These are phyloP conservation scores for Manis crassicaudata DNA, from an alignment of 2,797 vertebrate species.

Conservation along the genomic window DNA sequence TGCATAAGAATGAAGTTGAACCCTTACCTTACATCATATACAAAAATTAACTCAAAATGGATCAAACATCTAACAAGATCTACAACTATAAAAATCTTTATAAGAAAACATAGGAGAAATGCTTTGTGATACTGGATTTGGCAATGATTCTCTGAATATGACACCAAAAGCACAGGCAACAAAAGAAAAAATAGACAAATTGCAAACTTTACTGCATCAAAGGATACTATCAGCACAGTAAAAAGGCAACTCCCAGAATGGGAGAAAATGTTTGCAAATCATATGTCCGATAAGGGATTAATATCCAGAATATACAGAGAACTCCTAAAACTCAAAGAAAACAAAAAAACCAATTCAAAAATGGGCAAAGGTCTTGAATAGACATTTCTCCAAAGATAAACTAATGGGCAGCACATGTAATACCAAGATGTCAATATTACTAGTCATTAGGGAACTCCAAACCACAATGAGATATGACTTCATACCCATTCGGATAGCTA, in stretches of 20 bases:
- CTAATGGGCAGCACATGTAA: not conserved
- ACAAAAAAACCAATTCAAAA: not conserved
- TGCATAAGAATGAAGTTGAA: not conserved
- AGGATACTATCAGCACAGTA: not conserved
- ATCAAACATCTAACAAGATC: conserved; percentile 15
- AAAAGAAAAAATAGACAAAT: not conserved
- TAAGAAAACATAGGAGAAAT: not conserved
- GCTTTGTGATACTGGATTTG: not conserved
- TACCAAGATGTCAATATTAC: not conserved
- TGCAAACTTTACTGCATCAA: not conserved
- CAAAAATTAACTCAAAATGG: conserved; percentile 25
- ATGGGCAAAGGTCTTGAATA: not conserved
- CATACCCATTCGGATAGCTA: not conserved
- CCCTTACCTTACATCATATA: not conserved
- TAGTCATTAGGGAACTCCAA: not conserved
- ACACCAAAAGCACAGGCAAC: not conserved
- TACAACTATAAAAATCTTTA: conserved; percentile 4
- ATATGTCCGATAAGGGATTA: not conserved
- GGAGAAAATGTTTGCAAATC: conserved; percentile 3
- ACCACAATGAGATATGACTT: not conserved
- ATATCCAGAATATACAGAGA: not conserved
- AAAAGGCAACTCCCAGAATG: not conserved
- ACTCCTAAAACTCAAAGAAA: not conserved
- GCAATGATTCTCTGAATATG: not conserved
- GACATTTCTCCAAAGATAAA: not conserved